phyloP scores from a whole-genome alignment of 1,140 invertebrate genomes.

The Trypoxylus dichotomus region DNA sequence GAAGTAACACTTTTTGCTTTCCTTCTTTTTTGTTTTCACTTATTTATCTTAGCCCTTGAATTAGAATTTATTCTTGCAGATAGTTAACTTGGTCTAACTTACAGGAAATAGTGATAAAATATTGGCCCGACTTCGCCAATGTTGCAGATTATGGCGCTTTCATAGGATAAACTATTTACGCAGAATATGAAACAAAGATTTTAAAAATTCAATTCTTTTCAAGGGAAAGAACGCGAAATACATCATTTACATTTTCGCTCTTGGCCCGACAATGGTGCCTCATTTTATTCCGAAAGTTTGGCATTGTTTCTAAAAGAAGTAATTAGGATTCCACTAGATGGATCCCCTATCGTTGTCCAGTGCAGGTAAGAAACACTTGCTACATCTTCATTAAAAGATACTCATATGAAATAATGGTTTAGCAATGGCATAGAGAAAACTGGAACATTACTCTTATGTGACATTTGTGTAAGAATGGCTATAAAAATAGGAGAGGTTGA shows the following conservation, averaged over 20 bases:
- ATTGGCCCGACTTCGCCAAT: background rate
- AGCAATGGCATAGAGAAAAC: slow-evolving; percentile 83
- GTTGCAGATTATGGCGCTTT: slow-evolving; percentile 39
- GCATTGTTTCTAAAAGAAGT: slow-evolving; percentile 62
- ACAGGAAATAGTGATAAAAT: background rate
- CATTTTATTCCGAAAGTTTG: slow-evolving; percentile 60
- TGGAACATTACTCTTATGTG: slow-evolving; percentile 80
- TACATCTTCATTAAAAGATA: background rate
- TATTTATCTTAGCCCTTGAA: no score
- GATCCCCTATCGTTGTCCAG: slow-evolving; percentile 59
- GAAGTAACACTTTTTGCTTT: no score
- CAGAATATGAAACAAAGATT: slow-evolving; percentile 59
- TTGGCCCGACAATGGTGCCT: slow-evolving; percentile 67
- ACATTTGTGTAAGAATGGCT: slow-evolving; percentile 73
- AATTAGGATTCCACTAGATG: slow-evolving; percentile 54
- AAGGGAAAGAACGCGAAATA: slow-evolving; percentile 42
- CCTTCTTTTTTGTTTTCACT: no score
- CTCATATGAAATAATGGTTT: background rate
- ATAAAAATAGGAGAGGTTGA: slow-evolving; percentile 70
- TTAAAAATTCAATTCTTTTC: slow-evolving; percentile 57
- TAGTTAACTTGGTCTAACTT: no score
- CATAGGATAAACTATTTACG: slow-evolving; percentile 52
- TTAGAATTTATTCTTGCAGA: no score
- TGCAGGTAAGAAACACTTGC: slow-evolving; percentile 55
- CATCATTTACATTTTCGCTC: slow-evolving; percentile 58